Evolutionary conservation across 2,113 vertebrate genomes (phyloP).

Genomic region (Probosciger aterrimus): DNA sequence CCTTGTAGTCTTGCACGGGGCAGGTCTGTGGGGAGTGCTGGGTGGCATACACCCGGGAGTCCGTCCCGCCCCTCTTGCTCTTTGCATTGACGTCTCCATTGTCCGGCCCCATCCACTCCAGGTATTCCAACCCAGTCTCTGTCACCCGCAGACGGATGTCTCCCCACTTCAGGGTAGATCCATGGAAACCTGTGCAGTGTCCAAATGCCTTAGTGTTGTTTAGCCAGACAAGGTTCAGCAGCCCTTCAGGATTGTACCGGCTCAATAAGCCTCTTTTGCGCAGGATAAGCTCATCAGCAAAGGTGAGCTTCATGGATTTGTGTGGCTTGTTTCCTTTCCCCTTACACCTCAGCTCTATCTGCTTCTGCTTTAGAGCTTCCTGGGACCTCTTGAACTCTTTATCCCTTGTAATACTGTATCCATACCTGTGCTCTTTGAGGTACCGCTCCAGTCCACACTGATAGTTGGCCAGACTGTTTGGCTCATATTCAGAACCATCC

Average conservation of each 20-base stretch:
- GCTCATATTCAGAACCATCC: conserved; percentile 86
- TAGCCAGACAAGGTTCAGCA: conserved; percentile 85
- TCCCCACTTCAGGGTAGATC: conserved; percentile 84
- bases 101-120: conserved; percentile 86
- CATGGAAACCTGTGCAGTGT: conserved; percentile 84
- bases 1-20: conserved; percentile 85
- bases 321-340: conserved; percentile 87
- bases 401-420: conserved; percentile 85
- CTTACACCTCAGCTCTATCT: conserved; percentile 81
- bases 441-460: conserved; percentile 85
- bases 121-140: conserved; percentile 80
- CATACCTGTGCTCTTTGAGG: conserved; percentile 83
- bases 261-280: conserved; percentile 82
- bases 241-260: conserved; percentile 81
- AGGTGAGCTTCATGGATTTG: conserved; percentile 88
- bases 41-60: conserved; percentile 81
- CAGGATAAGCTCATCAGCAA: conserved; percentile 83
- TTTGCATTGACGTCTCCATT: conserved; percentile 70
- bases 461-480: conserved; percentile 86
- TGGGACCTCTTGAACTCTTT: conserved; percentile 86
- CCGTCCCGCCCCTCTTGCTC: conserved; percentile 77
- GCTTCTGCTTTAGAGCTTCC: conserved; percentile 85
- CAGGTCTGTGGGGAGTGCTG: conserved; percentile 84
- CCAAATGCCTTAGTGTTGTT: conserved; percentile 86
- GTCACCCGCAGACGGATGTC: conserved; percentile 80